phyloP scores from a whole-genome alignment of 2,888 invertebrate species.

The Drosophila parthenogenetica region DNA sequence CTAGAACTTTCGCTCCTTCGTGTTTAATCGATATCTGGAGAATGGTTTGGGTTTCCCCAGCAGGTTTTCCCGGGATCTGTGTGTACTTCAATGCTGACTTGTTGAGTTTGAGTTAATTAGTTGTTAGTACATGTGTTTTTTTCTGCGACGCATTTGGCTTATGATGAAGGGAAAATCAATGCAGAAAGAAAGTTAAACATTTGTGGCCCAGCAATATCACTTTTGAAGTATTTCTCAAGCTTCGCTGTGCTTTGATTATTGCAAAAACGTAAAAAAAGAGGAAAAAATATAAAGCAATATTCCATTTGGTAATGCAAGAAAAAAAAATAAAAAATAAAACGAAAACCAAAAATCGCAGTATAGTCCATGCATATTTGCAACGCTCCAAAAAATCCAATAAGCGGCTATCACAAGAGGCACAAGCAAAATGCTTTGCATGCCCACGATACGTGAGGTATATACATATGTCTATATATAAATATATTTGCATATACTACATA shows the following conservation, averaged over 20 bases:
- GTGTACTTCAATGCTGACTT: constrained; percentile 6
- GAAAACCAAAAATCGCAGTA: constrained; percentile 29
- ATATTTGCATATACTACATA: background rate
- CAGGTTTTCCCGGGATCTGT: constrained; percentile 18
- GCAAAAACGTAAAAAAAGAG: constrained; percentile 18
- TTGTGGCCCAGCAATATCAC: constrained; percentile 24
- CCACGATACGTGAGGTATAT: constrained; percentile 18
- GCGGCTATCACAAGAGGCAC: constrained; percentile 72
- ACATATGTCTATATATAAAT: background rate
- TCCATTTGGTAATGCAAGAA: constrained; percentile 56
- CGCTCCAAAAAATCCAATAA: constrained; percentile 78
- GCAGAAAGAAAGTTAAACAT: constrained; percentile 13
- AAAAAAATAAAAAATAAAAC: background rate
- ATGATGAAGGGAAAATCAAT: constrained; percentile 16
- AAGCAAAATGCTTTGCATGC: constrained; percentile 52
- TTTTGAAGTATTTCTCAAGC: constrained; percentile 37
- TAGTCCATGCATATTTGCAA: constrained; percentile 77
- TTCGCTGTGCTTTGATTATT: constrained; percentile 15
- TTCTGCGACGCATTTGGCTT: background rate
- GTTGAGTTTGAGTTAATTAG: constrained; percentile 57
- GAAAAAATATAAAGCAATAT: constrained; percentile 47
- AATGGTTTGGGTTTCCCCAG: constrained; percentile 13
- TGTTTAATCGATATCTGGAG: constrained; percentile 71
- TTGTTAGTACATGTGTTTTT: background rate
- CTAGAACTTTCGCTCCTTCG: constrained; percentile 48